Evolutionary conservation across 1,140 invertebrate genomes (phyloP).

Genomic region (Myzus persicae): DNA sequence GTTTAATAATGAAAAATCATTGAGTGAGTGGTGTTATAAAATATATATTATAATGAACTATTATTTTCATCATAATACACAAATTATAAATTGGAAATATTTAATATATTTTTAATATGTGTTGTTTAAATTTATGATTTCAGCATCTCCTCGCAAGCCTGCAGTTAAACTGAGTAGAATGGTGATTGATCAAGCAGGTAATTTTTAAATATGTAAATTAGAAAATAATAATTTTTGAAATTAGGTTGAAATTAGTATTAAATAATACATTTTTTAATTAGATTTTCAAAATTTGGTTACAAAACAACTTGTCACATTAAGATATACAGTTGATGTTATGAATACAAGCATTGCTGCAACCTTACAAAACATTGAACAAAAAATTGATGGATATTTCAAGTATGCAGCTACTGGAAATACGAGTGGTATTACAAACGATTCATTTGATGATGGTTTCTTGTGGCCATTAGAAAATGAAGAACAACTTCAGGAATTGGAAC

Average conservation of each 20-base stretch:
- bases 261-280: neutral
- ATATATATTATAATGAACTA: slow-evolving; percentile 9
- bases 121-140: neutral
- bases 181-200: neutral
- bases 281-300: neutral
- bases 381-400: slow-evolving; percentile 4
- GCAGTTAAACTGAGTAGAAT: neutral
- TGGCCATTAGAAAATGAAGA: slow-evolving; percentile 1
- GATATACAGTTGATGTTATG: neutral
- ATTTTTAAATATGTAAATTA: neutral
- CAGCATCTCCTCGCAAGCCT: neutral
- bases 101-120: neutral
- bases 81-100: slow-evolving; percentile 6
- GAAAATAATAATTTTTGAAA: no score
- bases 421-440: neutral
- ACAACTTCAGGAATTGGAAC: neutral
- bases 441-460: neutral
- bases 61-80: no score
- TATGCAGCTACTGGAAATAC: neutral
- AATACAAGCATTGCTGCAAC: neutral
- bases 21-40: slow-evolving; percentile 11
- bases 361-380: neutral
- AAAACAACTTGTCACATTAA: slow-evolving; percentile 13
- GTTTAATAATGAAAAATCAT: slow-evolving; percentile 5
- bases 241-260: neutral